Conservation (phyloP, 92 coral and sea anemone species). For the Epizoanthus stellaris region DNA sequence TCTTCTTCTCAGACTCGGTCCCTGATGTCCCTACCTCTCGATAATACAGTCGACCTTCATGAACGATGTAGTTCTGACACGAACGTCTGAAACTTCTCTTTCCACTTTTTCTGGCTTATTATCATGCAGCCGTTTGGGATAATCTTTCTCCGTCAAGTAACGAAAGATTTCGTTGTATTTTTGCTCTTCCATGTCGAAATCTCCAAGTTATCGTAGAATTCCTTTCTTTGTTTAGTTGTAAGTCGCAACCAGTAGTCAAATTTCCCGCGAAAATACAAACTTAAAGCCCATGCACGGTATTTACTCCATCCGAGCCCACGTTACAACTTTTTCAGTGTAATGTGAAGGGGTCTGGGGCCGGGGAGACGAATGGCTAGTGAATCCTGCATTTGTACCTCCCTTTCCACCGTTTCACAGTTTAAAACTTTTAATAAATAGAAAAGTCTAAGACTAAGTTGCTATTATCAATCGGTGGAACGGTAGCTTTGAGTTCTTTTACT, state of each 20-base stretch:
- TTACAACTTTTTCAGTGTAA: neutral
- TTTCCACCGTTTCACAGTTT: too few relatives aligned
- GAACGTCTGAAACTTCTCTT: conserved; percentile 10
- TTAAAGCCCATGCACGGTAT: neutral
- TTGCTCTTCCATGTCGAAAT: conserved; percentile 4
- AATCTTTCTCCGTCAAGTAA: conserved; percentile 2
- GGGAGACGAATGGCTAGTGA: too few relatives aligned
- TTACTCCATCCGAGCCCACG: neutral
- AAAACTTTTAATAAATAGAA: neutral
- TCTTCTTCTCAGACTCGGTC: neutral
- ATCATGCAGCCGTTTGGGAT: neutral
- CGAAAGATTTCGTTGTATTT: conserved; percentile 17
- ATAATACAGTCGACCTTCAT: conserved; percentile 13
- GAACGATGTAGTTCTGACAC: conserved; percentile 9
- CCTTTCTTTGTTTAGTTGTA: neutral
- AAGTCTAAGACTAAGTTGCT: neutral
- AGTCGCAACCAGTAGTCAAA: neutral
- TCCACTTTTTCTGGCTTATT: neutral
- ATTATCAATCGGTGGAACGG: neutral
- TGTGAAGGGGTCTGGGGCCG: too few relatives aligned
- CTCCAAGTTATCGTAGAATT: neutral
- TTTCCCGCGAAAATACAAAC: neutral
- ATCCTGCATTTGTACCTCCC: too few relatives aligned
- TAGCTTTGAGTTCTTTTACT: too few relatives aligned
- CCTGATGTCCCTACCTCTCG: neutral